Evolutionary conservation across 35 echinoderm and acorn worm species (phyloP).

Genomic region (Apostichopus japonicus): DNA sequence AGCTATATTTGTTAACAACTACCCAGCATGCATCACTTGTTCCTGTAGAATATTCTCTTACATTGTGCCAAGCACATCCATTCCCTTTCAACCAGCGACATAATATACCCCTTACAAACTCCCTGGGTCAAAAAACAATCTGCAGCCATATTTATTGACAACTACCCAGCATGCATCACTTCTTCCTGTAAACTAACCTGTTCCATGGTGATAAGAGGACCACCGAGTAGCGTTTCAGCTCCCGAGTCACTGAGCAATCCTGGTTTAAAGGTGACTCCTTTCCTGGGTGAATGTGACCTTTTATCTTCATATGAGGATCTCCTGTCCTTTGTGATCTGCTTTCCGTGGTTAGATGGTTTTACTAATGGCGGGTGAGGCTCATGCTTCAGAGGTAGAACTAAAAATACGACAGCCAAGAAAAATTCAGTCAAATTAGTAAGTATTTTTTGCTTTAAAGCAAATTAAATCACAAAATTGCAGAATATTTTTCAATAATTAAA

Average conservation of each 20-base stretch:
- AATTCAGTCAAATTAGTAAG: neutral
- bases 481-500: too few relatives aligned
- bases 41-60: neutral
- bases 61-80: too few relatives aligned
- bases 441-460: too few relatives aligned
- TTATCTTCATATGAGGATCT: neutral
- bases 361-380: slow-evolving; percentile 25
- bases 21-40: neutral
- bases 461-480: too few relatives aligned
- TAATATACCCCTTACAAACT: too few relatives aligned
- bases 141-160: neutral
- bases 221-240: slow-evolving; percentile 45
- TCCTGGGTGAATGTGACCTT: neutral
- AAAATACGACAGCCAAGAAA: neutral
- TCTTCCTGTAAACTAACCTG: slow-evolving; percentile 65
- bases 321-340: neutral
- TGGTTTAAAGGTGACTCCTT: slow-evolving; percentile 91
- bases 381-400: neutral
- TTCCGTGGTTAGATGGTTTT: slow-evolving; percentile 1
- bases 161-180: neutral
- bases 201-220: slow-evolving; percentile 80
- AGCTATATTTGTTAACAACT: neutral
- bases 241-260: slow-evolving; percentile 60
- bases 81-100: too few relatives aligned
- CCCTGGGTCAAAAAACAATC: too few relatives aligned